These are phyloP conservation scores for Plagodis dolabraria DNA, from an alignment of 2,888 invertebrate genomes.

Conservation along the genomic window DNA sequence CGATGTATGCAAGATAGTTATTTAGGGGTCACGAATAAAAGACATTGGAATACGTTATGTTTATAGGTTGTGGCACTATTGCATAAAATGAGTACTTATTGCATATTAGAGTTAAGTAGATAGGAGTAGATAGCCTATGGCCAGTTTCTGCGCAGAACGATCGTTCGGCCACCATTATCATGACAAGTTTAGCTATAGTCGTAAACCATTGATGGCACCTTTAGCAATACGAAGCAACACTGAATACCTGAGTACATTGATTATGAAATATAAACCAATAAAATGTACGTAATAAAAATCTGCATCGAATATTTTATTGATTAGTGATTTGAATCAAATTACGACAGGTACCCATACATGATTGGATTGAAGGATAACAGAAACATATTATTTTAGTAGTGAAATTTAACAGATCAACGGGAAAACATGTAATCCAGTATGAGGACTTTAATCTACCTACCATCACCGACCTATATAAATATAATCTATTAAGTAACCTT, in stretches of 20 bases:
- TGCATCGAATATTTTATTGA: conserved; percentile 42
- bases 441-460: too few relatives aligned
- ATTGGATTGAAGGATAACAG: conserved; percentile 3
- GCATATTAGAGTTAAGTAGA: conserved; percentile 22
- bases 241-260: conserved; percentile 56
- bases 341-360: conserved; percentile 20
- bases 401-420: too few relatives aligned
- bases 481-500: too few relatives aligned
- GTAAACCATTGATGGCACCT: conserved; percentile 51
- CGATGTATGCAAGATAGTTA: neutral
- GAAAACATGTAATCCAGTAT: too few relatives aligned
- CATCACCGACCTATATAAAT: too few relatives aligned
- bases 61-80: conserved; percentile 9
- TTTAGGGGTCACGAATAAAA: conserved; percentile 17
- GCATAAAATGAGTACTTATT: conserved; percentile 12
- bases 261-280: conserved; percentile 51
- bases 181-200: conserved; percentile 48
- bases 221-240: conserved; percentile 54
- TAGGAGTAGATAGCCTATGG: conserved; percentile 23
- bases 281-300: conserved; percentile 36
- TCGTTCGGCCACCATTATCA: conserved; percentile 25
- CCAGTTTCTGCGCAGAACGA: conserved; percentile 26
- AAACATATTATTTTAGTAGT: too few relatives aligned
- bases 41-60: too few relatives aligned
- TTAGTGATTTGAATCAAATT: conserved; percentile 32